These are phyloP conservation scores for Callimorpha dominula DNA, from an alignment of 2,888 invertebrate genomes.

Conservation along the genomic window DNA sequence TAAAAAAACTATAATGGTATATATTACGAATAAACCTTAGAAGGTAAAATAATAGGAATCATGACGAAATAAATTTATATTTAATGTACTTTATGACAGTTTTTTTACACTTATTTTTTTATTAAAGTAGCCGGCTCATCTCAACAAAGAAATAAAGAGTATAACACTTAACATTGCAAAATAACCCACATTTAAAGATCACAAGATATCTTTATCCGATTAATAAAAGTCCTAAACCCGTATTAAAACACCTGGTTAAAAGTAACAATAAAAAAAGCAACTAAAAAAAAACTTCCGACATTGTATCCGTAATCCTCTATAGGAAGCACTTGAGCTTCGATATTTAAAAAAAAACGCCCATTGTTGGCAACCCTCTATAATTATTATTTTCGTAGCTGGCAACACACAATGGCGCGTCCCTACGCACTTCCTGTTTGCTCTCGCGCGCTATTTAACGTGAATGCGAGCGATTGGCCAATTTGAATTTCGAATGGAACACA, in stretches of 20 bases:
- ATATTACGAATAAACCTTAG: neutral
- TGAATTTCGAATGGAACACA: constrained; percentile 81
- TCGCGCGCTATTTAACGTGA: constrained; percentile 87
- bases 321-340: constrained; percentile 85
- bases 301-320: constrained; percentile 82
- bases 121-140: constrained; percentile 17
- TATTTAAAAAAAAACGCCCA: constrained; percentile 76
- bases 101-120: neutral
- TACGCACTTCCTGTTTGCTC: constrained; percentile 84
- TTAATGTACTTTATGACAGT: neutral
- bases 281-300: constrained; percentile 70
- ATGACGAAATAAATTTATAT: neutral
- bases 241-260: constrained; percentile 83
- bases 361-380: constrained; percentile 84
- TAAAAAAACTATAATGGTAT: neutral
- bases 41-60: neutral
- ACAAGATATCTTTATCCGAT: constrained; percentile 72
- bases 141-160: constrained; percentile 33
- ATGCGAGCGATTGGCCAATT: constrained; percentile 84
- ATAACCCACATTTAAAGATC: constrained; percentile 50
- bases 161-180: constrained; percentile 48
- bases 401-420: constrained; percentile 81
- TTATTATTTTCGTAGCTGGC: constrained; percentile 87
- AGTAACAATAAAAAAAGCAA: constrained; percentile 61
- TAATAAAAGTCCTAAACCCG: constrained; percentile 74